Conservation (phyloP, 2,888 invertebrate genomes). For the Pristionchus entomophagus region DNA sequence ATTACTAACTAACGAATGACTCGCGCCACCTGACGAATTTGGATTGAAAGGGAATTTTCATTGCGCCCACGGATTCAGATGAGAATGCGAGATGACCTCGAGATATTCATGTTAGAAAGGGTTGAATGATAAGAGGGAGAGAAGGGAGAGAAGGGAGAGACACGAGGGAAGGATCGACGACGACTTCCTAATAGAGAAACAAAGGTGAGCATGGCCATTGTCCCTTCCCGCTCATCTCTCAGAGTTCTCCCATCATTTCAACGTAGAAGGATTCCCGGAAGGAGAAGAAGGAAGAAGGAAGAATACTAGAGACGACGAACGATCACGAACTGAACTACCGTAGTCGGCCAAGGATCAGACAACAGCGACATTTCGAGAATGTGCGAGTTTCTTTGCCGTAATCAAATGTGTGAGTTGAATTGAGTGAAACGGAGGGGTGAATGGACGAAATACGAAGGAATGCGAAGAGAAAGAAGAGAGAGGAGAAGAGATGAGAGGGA, state of each 20-base stretch:
- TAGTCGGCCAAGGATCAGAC: neutral
- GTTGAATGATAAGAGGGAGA: neutral
- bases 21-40: neutral
- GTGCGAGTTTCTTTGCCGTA: neutral
- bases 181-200: neutral
- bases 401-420: neutral
- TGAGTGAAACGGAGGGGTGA: conserved; percentile 11
- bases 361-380: neutral
- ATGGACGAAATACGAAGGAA: neutral
- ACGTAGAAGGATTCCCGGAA: neutral
- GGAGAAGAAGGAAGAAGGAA: neutral
- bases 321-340: conserved; percentile 20
- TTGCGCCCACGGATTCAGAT: neutral
- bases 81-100: neutral
- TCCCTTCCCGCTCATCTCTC: neutral
- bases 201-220: conserved; percentile 12
- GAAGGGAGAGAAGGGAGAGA: neutral
- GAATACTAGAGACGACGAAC: neutral
- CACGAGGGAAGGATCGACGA: neutral
- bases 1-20: neutral
- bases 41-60: neutral
- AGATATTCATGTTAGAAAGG: neutral
- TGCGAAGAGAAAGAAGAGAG: conserved; percentile 24
- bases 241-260: conserved; percentile 15
- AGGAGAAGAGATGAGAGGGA: neutral